Base-by-base conservation (phyloP, 92 coral and sea anemone species). In the Porites cylindrica region DNA sequence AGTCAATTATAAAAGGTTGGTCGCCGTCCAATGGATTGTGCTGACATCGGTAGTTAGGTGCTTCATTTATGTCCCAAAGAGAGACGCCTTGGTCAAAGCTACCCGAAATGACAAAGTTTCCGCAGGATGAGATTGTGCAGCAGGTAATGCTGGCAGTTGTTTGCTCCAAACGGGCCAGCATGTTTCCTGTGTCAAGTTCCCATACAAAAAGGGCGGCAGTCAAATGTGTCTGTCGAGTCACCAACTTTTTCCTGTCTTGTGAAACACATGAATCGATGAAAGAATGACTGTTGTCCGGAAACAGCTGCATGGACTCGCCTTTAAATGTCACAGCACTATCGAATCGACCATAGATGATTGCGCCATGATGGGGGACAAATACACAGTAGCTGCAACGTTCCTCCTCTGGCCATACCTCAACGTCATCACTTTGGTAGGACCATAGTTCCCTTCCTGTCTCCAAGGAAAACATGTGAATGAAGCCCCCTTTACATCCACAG, bases 381-480 rank as follows among this genome's bases (percentile, higher is more conserved):
- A 88, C 79, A 52, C 94, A 91, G 86, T 85, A 91, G 66, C 80
- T 79, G 61, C 89, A 83, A 38, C 90, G 70, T 58, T 85, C 74
- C 21, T 86, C 91, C 16, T 91, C 91, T 2, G 91, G 84, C 91
- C 91, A 91, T n/a, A 72, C 85, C 8, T 90, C 89, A 52, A 89
- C 82, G 17, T 51, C 79, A 6, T 75, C 58, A 38, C 65, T 81
- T 12, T 61, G 65, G 51, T 50, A 73, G 18, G 59, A 62, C 95
- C 95, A 92, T 12, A 82, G 78, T 9, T 83, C 80, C 52, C 72
- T 72, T 60, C 93, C 95, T 14, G 91, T 92, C 66, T 90, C 83
- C 51, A 90, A 47, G 47, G 95, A 92, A 85, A 88, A 92, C 80
- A 92, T 70, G 20, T 74, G 73, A 80, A 90, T 62, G 1, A 78